These are phyloP conservation scores for Maniola jurtina DNA, from an alignment of 1,140 invertebrate genomes.

Conservation along the genomic window DNA sequence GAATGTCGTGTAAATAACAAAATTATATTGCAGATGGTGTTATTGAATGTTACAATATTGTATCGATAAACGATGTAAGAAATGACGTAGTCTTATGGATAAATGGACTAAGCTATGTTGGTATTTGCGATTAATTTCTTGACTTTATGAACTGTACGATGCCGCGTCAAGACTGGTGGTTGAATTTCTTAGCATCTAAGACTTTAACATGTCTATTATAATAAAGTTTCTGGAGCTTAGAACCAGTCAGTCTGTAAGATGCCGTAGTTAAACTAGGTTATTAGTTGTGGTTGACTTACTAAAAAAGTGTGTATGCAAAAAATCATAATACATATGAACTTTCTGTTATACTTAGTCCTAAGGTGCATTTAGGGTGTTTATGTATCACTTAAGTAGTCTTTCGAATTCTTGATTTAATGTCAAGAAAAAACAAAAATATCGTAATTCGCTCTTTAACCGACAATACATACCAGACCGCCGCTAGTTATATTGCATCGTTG, in stretches of 20 bases:
- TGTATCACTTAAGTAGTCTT: background rate
- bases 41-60: conserved; percentile 24
- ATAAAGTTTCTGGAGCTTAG: background rate
- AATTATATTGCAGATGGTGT: conserved; percentile 22
- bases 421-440: background rate
- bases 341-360: conserved; percentile 13
- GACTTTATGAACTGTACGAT: background rate
- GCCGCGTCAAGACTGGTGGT: background rate
- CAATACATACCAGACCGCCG: too few species aligned
- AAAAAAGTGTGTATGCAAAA: conserved; percentile 13
- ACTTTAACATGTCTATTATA: background rate
- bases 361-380: conserved; percentile 16
- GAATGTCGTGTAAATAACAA: conserved; percentile 27
- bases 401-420: background rate
- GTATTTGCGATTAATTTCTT: conserved; percentile 4
- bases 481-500: too few species aligned
- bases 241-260: background rate
- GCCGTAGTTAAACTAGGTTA: conserved; percentile 8
- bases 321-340: background rate
- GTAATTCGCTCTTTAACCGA: background rate
- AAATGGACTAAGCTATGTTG: background rate
- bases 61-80: conserved; percentile 27
- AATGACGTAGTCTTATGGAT: conserved; percentile 15
- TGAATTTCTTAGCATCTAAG: background rate
- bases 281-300: background rate